These are phyloP conservation scores for Sakesphorus luctuosus DNA, from an alignment of 2,113 vertebrate genomes.

Conservation along the genomic window DNA sequence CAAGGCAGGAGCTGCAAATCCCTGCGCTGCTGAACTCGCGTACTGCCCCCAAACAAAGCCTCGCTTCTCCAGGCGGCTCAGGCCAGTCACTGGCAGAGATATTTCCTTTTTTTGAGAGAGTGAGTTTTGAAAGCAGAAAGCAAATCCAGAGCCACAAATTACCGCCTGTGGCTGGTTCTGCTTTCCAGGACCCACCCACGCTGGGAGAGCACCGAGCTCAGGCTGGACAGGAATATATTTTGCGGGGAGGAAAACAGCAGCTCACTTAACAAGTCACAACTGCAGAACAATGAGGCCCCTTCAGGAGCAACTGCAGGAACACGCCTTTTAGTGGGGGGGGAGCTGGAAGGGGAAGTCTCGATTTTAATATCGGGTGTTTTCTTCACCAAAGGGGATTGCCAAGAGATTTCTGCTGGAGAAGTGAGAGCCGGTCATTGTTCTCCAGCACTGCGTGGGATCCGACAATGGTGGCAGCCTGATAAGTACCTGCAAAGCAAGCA, in stretches of 20 bases:
- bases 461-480: constrained; percentile 6
- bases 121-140: not conserved
- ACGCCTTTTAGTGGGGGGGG: not conserved
- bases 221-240: not conserved
- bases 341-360: not conserved
- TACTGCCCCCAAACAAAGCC: constrained; percentile 14
- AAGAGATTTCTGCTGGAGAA: not conserved
- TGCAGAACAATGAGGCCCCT: not conserved
- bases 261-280: not conserved
- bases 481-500: constrained; percentile 4
- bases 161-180: not conserved
- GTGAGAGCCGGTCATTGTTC: constrained; percentile 11
- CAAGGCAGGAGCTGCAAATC: not conserved
- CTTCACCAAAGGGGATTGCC: constrained; percentile 23
- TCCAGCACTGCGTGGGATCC: not conserved
- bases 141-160: not conserved
- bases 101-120: not conserved
- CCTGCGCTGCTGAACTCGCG: not conserved
- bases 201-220: not conserved
- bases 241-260: not conserved
- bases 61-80: not conserved
- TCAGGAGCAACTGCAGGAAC: not conserved
- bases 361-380: not conserved
- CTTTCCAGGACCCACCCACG: not conserved
- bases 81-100: not conserved